Evolutionary conservation across 2,888 invertebrate species (phyloP), one percentile per base, ranked within the genome.

Genomic region (Apocheima hispidaria): DNA sequence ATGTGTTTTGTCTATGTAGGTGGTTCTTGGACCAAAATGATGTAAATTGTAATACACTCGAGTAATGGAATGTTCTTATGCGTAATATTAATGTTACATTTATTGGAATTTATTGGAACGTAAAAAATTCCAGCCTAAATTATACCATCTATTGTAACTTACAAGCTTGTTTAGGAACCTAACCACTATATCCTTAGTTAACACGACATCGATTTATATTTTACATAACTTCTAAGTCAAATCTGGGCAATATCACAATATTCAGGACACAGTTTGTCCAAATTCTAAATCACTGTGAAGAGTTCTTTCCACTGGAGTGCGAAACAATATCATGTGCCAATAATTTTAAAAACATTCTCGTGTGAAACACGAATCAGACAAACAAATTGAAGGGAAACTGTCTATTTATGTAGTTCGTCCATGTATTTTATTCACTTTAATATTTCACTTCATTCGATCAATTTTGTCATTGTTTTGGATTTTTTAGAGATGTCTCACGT

Each of bases 191-290:
- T 36, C n/a, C 79, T 79, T 75, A 80, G 74, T 81, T 80, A 86
- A 85, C 83, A 90, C 86, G 81, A 90, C 90, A 91, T 90, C 86
- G 77, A 90, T 80, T 83, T 77, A 81, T 85, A 86, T 87, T 83
- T 84, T 87, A 89, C 83, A 86, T 71, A 59, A 65, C 68, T 77
- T 75, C 79, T 81, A 84, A 83, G 67, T 75, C 82, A 79, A 86
- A 79, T 83, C 87, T 87, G 87, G 84, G 85, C 86, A 90, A 90
- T 92, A 92, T 92, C 92, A 92, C 92, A 92, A 58, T 88, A 86
- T 86, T 82, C 78, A 77, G 87, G 86, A 87, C 84, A 73, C 65
- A 58, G 66, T 60, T 55, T 68, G 84, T 79, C 88, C 88, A 63
- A 68, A 74, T 65, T 65, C 53, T 53, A 66, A 72, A 72, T 57